Percentiles rank a stretch among this genome's conserved stretches.
Conservation (phyloP, 2,888 invertebrate species). For the Drosophila percnosoma region DNA sequence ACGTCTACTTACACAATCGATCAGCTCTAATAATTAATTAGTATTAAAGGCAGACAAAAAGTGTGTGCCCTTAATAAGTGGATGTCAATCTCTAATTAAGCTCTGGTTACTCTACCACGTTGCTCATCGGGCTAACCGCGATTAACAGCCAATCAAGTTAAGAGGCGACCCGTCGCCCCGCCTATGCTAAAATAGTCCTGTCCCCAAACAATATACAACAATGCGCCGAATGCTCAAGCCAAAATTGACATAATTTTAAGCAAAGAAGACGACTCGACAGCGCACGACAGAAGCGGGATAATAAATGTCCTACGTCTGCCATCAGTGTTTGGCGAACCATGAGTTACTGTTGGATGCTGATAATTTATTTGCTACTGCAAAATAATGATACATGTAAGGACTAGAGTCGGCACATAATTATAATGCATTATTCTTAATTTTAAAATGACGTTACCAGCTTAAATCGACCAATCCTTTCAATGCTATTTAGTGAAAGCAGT, state of each 20-base stretch:
- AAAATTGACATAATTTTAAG: constrained; percentile 66
- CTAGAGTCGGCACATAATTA: background rate
- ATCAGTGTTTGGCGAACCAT: constrained; percentile 11
- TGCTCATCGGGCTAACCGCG: constrained; percentile 46
- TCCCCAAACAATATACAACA: constrained; percentile 27
- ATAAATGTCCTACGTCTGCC: constrained; percentile 53
- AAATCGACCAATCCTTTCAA: background rate
- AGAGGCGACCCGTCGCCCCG: constrained; percentile 41
- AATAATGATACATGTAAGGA: background rate
- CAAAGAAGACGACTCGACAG: constrained; percentile 28
- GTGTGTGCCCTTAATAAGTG: background rate
- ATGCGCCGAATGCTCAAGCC: constrained; percentile 38
- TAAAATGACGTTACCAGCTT: background rate
- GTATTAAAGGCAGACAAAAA: background rate
- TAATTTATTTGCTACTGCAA: background rate
- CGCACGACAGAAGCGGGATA: constrained; percentile 41
- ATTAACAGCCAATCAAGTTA: constrained; percentile 65
- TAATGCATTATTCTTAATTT: background rate
- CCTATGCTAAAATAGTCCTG: background rate
- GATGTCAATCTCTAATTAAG: constrained; percentile 44
- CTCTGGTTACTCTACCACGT: constrained; percentile 28
- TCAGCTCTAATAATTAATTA: background rate
- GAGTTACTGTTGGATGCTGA: too few species aligned
- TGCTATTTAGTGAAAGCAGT: background rate
- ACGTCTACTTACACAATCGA: background rate